Evolutionary conservation across 1,140 invertebrate species (phyloP).

Genomic region (Drosophila littoralis): DNA sequence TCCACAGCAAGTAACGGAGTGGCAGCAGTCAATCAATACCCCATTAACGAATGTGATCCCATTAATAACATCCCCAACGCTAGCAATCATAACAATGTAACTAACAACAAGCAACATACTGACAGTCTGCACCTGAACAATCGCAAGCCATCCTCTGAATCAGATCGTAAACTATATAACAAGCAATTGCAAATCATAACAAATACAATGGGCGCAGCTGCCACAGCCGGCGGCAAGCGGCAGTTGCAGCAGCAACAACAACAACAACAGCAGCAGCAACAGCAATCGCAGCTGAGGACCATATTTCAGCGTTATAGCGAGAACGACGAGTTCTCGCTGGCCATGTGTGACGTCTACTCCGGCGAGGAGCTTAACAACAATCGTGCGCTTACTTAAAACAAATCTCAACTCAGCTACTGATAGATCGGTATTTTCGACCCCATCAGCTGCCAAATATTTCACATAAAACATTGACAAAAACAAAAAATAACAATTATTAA

Average conservation of each 20-base stretch:
- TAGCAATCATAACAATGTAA: slow-evolving; percentile 41
- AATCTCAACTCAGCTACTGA: background rate
- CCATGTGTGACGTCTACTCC: slow-evolving; percentile 40
- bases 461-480: slow-evolving; percentile 19
- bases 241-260: slow-evolving; percentile 1
- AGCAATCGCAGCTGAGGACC: slow-evolving; percentile 34
- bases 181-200: slow-evolving; percentile 82
- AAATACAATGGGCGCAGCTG: slow-evolving; percentile 60
- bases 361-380: slow-evolving; percentile 60
- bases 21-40: slow-evolving; percentile 2
- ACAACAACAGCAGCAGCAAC: background rate
- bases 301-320: slow-evolving; percentile 67
- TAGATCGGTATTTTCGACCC: background rate
- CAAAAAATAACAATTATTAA: background rate
- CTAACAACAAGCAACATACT: slow-evolving; percentile 57
- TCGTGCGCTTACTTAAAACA: slow-evolving; percentile 41
- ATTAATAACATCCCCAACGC: slow-evolving; percentile 16
- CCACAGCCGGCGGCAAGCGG: slow-evolving; percentile 21
- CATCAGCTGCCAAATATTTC: slow-evolving; percentile 14
- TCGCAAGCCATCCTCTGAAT: slow-evolving; percentile 60
- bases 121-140: slow-evolving; percentile 50
- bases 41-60: slow-evolving; percentile 20
- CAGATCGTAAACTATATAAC: slow-evolving; percentile 73
- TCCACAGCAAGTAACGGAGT: slow-evolving; percentile 16
- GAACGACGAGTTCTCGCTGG: slow-evolving; percentile 56